phyloP scores from a whole-genome alignment of 2,113 vertebrate species.

The Cynocephalus volans region DNA sequence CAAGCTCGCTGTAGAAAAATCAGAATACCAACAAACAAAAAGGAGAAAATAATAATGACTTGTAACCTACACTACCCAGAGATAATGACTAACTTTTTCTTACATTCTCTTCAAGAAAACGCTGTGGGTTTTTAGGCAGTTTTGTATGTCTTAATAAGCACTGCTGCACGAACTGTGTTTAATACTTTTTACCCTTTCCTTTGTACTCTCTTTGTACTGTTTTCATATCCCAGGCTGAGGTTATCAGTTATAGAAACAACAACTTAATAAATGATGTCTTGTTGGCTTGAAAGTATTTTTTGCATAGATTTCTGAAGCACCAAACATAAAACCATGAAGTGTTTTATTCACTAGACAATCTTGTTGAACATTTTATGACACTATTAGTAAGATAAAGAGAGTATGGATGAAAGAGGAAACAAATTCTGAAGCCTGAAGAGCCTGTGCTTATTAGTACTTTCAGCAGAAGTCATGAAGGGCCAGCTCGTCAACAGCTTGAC shows the following conservation, averaged over 20 bases:
- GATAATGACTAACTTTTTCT: slow-evolving; percentile 68
- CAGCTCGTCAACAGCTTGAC: slow-evolving; percentile 52
- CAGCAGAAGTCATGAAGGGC: slow-evolving; percentile 34
- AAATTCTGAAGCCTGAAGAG: slow-evolving; percentile 63
- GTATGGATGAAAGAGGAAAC: slow-evolving; percentile 41
- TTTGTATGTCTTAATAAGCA: slow-evolving; percentile 71
- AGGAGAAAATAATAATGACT: slow-evolving; percentile 57
- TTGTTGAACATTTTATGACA: slow-evolving; percentile 67
- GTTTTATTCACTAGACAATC: slow-evolving; percentile 64
- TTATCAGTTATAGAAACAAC: slow-evolving; percentile 61
- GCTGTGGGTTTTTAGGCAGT: slow-evolving; percentile 10
- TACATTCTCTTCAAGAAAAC: slow-evolving; percentile 50
- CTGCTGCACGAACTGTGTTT: not conserved
- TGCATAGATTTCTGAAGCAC: slow-evolving; percentile 56
- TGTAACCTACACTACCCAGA: not conserved
- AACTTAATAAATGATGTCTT: slow-evolving; percentile 62
- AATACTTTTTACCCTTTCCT: slow-evolving; percentile 37
- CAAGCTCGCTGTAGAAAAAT: slow-evolving; percentile 28
- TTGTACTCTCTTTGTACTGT: slow-evolving; percentile 44
- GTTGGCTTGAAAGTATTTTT: slow-evolving; percentile 71
- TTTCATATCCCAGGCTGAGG: slow-evolving; percentile 20
- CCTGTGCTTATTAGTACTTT: slow-evolving; percentile 65
- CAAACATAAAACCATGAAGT: slow-evolving; percentile 54
- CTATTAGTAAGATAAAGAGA: slow-evolving; percentile 71
- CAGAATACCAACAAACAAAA: not conserved